phyloP scores from a whole-genome alignment of 2,888 invertebrate species.

The Aporophyla lueneburgensis region DNA sequence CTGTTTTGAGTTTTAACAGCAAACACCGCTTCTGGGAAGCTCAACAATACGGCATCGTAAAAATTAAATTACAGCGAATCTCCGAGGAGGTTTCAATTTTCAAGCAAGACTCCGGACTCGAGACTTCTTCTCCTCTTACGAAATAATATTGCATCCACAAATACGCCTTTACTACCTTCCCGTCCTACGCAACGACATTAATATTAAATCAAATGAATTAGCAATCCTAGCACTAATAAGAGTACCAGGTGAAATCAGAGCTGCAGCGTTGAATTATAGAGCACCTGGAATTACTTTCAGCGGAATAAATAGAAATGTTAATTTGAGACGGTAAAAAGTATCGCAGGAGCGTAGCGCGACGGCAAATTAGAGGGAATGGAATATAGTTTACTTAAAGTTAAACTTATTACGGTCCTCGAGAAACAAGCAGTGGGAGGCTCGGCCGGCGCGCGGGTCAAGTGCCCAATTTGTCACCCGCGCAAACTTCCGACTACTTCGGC shows the following conservation, averaged over 20 bases:
- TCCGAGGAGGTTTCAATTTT: constrained; percentile 85
- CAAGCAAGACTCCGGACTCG: constrained; percentile 79
- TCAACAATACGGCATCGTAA: constrained; percentile 85
- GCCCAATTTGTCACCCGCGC: constrained; percentile 91
- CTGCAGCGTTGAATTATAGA: constrained; percentile 53
- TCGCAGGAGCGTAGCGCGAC: constrained; percentile 77
- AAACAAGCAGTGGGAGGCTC: constrained; percentile 88
- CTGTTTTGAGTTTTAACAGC: constrained; percentile 79
- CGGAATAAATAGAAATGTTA: constrained; percentile 75
- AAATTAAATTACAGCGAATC: constrained; percentile 87
- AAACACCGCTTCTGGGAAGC: constrained; percentile 80
- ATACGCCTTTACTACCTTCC: constrained; percentile 53
- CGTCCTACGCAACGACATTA: constrained; percentile 33
- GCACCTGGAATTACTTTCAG: constrained; percentile 64
- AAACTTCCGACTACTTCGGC: constrained; percentile 88
- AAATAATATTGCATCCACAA: constrained; percentile 80
- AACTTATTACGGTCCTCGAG: constrained; percentile 90
- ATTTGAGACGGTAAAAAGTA: constrained; percentile 83
- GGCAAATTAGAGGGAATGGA: constrained; percentile 90
- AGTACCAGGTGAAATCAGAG: constrained; percentile 45
- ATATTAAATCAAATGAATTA: constrained; percentile 53
- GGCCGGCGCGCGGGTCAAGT: constrained; percentile 89
- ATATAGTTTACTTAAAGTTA: constrained; percentile 91
- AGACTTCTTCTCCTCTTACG: constrained; percentile 77
- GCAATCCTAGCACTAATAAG: constrained; percentile 44